phyloP scores from a whole-genome alignment of 2,888 invertebrate genomes.

The Parapristionchus giblindavisi region DNA sequence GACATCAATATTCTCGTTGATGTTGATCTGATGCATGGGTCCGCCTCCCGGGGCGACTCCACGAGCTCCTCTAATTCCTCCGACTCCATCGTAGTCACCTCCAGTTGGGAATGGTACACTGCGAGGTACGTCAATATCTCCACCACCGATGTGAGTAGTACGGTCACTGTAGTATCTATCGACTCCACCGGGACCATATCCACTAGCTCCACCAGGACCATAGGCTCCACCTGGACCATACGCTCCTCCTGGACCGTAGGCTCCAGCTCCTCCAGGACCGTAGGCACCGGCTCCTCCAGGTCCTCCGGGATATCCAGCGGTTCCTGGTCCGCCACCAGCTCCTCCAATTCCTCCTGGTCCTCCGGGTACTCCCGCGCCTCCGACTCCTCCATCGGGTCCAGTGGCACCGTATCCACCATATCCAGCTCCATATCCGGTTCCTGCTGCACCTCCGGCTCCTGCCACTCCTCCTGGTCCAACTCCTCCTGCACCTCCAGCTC shows the following conservation, averaged over 20 bases:
- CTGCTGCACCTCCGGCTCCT: constrained; percentile 18
- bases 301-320: constrained; percentile 25
- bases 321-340: constrained; percentile 29
- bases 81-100: constrained; percentile 45
- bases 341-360: constrained; percentile 38
- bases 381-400: not conserved
- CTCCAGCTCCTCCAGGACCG: constrained; percentile 41
- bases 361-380: not conserved
- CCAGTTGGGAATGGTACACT: constrained; percentile 63
- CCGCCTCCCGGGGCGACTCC: constrained; percentile 25
- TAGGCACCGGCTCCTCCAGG: constrained; percentile 34
- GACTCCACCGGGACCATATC: constrained; percentile 51
- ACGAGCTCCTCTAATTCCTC: constrained; percentile 37
- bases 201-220: constrained; percentile 43
- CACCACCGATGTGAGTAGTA: constrained; percentile 12
- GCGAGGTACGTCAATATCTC: constrained; percentile 54
- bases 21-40: constrained; percentile 46
- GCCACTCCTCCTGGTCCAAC: not conserved
- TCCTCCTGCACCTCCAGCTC: too few relatives aligned
- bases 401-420: constrained; percentile 25
- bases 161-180: constrained; percentile 48
- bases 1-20: constrained; percentile 58
- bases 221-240: constrained; percentile 46
- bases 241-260: constrained; percentile 39
- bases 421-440: constrained; percentile 1